Evolutionary conservation across 2,888 invertebrate species (phyloP), one percentile per base, ranked within the genome.

Genomic region (Camptogramma bilineatum): DNA sequence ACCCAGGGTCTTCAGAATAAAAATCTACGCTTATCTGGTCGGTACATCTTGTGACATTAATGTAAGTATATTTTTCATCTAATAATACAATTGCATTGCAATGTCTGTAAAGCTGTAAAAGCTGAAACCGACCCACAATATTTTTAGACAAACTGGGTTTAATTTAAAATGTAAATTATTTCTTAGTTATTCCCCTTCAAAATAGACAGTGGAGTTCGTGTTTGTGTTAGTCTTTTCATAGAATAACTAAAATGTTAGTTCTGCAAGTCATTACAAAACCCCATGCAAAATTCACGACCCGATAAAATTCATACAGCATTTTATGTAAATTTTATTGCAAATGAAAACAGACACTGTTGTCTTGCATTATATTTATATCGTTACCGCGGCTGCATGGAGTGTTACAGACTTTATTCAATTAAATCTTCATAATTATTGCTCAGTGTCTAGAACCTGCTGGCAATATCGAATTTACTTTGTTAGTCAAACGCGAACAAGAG

Each of bases 271-370:
- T 24, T n/a, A n/a, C 17, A 34, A 47, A 31, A 44, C 44, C 44
- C 16, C 52, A 39, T 52, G 52, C 52, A 52, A 31, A 47, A 47
- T 52, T 52, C 52, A 52, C 52, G 10, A 66, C 54, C 59, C 71
- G 73, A 75, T 77, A 74, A 39, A 39, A 42, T 19, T 48, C 7
- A 21, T 48, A 52, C 52, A 52, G n/a, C 52, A 52, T 52, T 52
- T 52, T 52, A 68, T 75, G 79, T 70, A 68, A 77, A 79, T 77
- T 71, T 73, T 73, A 76, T 69, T 66, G 71, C 71, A 73, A 77
- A 77, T 73, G 70, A 73, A 76, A 72, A 71, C 73, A 70, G 46
- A 54, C 50, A 21, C 34, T 24, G 42, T 50, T 55, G 57, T 24
- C 63, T 61, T 65, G 57, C 61, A 56, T 54, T 66, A 62, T 62